These are phyloP conservation scores for Cathartes aura DNA, from an alignment of 2,113 vertebrate genomes.

Conservation along the genomic window DNA sequence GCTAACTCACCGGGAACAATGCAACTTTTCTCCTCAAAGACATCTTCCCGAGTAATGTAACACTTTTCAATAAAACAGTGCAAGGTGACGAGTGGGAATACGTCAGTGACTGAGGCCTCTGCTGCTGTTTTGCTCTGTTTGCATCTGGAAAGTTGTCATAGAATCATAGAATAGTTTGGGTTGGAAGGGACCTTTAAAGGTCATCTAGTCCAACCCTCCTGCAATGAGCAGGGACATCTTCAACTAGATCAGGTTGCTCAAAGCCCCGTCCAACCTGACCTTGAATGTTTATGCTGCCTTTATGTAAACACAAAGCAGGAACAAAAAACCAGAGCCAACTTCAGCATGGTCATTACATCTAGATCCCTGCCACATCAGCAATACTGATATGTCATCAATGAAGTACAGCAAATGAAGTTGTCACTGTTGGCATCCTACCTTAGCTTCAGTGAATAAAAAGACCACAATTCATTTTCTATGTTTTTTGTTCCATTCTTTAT, in stretches of 20 bases:
- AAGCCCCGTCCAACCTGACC: neutral
- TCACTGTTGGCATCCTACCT: neutral
- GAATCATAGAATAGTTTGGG: neutral
- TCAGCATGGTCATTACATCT: neutral
- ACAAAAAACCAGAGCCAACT: neutral
- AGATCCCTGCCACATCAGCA: neutral
- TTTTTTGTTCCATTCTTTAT: neutral
- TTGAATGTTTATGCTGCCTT: neutral
- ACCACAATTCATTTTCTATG: neutral
- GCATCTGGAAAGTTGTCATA: neutral
- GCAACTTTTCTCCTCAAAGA: neutral
- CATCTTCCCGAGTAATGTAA: neutral
- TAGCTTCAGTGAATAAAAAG: neutral
- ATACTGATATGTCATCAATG: neutral
- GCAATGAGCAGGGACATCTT: neutral
- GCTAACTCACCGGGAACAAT: neutral
- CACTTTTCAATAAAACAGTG: neutral
- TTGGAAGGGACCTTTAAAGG: neutral
- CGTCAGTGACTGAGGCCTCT: neutral
- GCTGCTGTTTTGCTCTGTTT: neutral
- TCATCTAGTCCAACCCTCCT: neutral
- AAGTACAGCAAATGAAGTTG: neutral
- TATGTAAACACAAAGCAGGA: neutral
- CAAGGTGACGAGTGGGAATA: neutral
- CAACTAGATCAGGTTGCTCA: neutral